These are phyloP conservation scores for Pammene aurita DNA, from an alignment of 2,888 invertebrate species.

Conservation along the genomic window DNA sequence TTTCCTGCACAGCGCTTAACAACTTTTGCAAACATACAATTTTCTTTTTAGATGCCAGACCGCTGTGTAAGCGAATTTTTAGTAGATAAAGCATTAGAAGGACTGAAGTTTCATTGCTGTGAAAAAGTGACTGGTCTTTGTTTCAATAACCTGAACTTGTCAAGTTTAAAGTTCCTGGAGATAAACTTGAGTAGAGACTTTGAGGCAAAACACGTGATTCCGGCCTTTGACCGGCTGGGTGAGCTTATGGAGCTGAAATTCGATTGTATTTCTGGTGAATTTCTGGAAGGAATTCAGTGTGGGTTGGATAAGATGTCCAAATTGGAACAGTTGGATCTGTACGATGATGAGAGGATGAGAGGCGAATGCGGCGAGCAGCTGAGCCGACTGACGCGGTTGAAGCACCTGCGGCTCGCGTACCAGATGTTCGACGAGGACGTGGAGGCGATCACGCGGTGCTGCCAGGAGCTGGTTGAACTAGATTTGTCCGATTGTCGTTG, in stretches of 20 bases:
- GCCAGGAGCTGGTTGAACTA: not conserved
- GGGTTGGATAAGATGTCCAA: constrained; percentile 13
- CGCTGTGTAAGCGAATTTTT: not conserved
- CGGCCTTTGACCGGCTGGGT: not conserved
- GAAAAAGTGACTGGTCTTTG: not conserved
- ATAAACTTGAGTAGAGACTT: not conserved
- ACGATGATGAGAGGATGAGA: not conserved
- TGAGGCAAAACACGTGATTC: constrained; percentile 1
- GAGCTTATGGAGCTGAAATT: not conserved
- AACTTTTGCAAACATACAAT: not conserved
- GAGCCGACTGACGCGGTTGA: not conserved
- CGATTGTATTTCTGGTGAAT: not conserved
- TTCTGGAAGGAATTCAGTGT: not conserved
- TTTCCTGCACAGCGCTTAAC: too few relatives aligned
- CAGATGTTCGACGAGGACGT: not conserved
- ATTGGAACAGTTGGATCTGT: not conserved
- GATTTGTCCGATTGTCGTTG: constrained; percentile 5
- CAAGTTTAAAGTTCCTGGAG: not conserved
- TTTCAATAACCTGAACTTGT: not conserved
- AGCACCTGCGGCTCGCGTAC: not conserved
- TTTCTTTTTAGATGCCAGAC: not conserved
- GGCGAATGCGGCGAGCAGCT: not conserved
- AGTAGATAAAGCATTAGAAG: not conserved
- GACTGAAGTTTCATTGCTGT: not conserved
- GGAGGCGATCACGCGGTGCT: constrained; percentile 7